Conservation (phyloP, 2,797 vertebrate genomes). For the Dryobates pubescens region DNA sequence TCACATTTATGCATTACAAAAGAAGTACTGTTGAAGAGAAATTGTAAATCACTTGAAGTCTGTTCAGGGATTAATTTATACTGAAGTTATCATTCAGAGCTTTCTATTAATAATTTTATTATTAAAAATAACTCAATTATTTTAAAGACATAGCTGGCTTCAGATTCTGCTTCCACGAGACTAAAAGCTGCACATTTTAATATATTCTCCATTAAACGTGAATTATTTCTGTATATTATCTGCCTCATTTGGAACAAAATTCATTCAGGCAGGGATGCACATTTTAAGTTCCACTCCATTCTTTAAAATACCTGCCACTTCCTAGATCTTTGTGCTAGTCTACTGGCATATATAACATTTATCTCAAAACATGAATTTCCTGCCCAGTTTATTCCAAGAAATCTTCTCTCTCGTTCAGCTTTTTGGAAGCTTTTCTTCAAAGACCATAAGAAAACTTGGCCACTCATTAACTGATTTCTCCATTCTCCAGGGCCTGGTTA, state of each 20-base stretch:
- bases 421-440: background rate
- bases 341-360: background rate
- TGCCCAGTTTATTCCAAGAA: background rate
- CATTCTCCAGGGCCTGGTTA: background rate
- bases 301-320: background rate
- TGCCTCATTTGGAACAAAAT: constrained; percentile 16
- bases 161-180: background rate
- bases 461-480: background rate
- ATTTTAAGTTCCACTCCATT: background rate
- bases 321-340: background rate
- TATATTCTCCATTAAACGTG: background rate
- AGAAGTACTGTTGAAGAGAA: constrained; percentile 28
- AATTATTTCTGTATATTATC: constrained; percentile 6
- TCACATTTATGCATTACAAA: constrained; percentile 34
- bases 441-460: background rate
- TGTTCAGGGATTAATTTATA: background rate
- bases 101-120: constrained; percentile 25
- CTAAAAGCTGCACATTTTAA: constrained; percentile 1
- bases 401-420: background rate
- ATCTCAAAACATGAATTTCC: background rate
- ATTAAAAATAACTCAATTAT: constrained; percentile 49
- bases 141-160: constrained; percentile 8
- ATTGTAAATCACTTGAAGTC: constrained; percentile 28
- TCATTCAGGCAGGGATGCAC: background rate
- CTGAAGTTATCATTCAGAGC: constrained; percentile 18